A percentile compares a stretch with the other conserved stretches of the same genome.
These are phyloP conservation scores for Taphrorychus bicolor DNA, from an alignment of 2,888 invertebrate genomes.

Conservation along the genomic window DNA sequence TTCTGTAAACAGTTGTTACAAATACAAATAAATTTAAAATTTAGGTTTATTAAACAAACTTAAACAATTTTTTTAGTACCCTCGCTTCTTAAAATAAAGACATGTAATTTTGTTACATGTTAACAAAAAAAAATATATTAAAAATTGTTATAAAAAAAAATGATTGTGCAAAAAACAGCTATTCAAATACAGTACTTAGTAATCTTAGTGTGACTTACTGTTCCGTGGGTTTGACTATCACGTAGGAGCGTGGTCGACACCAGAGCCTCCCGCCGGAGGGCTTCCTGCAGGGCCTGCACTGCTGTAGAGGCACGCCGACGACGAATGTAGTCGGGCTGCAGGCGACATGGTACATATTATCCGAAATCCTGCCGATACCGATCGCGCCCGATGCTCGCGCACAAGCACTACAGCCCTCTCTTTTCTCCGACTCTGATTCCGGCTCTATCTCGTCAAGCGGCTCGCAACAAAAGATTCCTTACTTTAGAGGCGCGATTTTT, in stretches of 20 bases:
- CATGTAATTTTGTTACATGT: no score
- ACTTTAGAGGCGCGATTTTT: constrained; percentile 27
- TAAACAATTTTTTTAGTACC: no score
- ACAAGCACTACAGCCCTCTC: constrained; percentile 52
- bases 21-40: no score
- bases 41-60: no score
- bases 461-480: constrained; percentile 37
- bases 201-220: constrained; percentile 5
- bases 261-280: constrained; percentile 17
- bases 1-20: no score
- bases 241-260: constrained; percentile 23
- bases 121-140: no score
- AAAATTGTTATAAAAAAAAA: no score
- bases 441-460: constrained; percentile 26
- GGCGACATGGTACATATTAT: constrained; percentile 56
- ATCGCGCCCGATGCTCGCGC: constrained; percentile 56
- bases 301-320: constrained; percentile 20
- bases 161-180: no score
- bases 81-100: no score
- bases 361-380: constrained; percentile 55
- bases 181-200: no score
- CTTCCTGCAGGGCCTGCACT: constrained; percentile 32
- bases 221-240: constrained; percentile 16
- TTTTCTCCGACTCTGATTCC: constrained; percentile 28
- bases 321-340: constrained; percentile 41